Base-by-base conservation (phyloP, 2,888 invertebrate species). In the Nephrocerus scutellatus region DNA sequence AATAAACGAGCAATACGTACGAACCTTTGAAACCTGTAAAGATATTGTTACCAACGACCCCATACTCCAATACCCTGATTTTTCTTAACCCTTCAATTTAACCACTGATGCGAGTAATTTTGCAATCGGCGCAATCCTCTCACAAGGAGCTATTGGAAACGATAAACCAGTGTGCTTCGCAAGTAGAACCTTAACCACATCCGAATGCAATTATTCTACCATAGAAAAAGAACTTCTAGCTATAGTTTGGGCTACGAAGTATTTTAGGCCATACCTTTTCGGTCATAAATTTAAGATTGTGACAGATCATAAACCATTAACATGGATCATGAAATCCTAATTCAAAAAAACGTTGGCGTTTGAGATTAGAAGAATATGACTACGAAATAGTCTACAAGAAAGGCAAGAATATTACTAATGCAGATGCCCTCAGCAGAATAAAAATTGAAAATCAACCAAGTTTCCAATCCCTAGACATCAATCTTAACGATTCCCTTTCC, bases 281-380 rank as follows among this genome's bases (percentile, higher is more conserved):
- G 63, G 60, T 1, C 49, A 51, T 14, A 53, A 54, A 36, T 66
- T 68, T 25, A 55, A 39, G 0, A 58, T 68, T 1, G 51, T 59
- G 3, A 67, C 63, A 2, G 67, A 68, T 30, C 66, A 69, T 39
- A 48, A 55, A 38, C 63, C 63, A 0, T 35, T 67, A 6, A 26
- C 33, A 1, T 42, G 45, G 39, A 10, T 44, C 5, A 31, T 32
- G 8, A 52, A 49, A 15, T 28, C 43, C 5, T 39, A 47, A 40
- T 12, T 31, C 37, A 4, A 45, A 45, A 20, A 3, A 46, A 1
- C 35, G 41, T 10, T 48, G 46, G 43, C 40, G 37, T 23, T 19
- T 40, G 1, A 40, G 45, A 19, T 22, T 49, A 9, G 25, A 39
- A 16, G 40, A 42, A 12, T 47, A 30, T 14, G 41, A 43, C 31